Base-by-base conservation (phyloP, 2,797 vertebrate species). In the Notolabrus celidotus region DNA sequence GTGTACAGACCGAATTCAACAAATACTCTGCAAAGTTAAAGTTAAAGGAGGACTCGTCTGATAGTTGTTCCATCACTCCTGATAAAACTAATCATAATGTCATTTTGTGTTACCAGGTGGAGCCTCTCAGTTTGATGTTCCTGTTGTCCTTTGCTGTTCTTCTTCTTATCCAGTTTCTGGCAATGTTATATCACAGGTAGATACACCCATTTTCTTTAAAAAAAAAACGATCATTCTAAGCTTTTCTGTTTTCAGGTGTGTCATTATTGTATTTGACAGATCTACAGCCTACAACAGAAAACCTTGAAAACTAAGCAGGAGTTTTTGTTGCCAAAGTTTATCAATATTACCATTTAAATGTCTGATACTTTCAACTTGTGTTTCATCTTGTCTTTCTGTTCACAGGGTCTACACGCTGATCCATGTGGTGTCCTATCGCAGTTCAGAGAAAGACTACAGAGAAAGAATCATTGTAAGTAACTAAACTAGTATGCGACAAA, bases 101-200 rank as follows among this genome's bases (percentile, higher is more conserved):
- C 3, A 20, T 51, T 72, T 51, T 66, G 23, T 77, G 23, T 66
- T 68, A 29, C 75, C 76, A 92, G 90, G 93, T 95, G 83, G 95
- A 95, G 75, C 95, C 95, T 19, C 70, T 95, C 59, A 94, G 94
- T 68, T 83, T 95, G 78, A 96, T 96, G 95, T 96, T 95, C 78
- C 89, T 95, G 75, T 52, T 95, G 57, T 94, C 94, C 9, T 95
- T 96, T 57, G 93, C 93, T 10, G 0, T 94, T 52, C 92, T 95
- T 64, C 90, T 96, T 14, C 0, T 94, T 2, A 17, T 95, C 76
- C 94, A 96, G 86, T 95, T 95, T 80, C 15, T 95, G 68, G 93
- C 95, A 25, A 95, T 95, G 95, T 89, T 95, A 46, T 95, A 95
- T 86, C 95, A 95, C 92, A 94, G 95, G 94, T 95, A 91, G 0